Conservation (phyloP, 2,113 vertebrate species). For the Channa argus region DNA sequence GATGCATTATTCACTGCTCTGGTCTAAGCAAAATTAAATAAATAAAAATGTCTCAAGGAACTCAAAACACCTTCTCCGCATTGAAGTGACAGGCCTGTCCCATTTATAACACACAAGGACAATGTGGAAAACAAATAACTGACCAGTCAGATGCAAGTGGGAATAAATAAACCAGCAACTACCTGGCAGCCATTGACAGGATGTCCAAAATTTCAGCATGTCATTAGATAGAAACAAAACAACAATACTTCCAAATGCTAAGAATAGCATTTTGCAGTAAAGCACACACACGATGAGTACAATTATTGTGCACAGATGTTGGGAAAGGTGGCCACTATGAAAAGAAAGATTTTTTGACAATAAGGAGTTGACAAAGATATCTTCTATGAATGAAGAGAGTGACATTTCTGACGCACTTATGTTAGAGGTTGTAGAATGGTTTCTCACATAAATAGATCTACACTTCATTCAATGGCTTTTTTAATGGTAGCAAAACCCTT, state of each 20-base stretch:
- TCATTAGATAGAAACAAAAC: constrained; percentile 13
- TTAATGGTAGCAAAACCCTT: constrained; percentile 53
- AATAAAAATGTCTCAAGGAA: constrained; percentile 79
- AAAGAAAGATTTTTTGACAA: constrained; percentile 5
- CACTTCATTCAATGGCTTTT: constrained; percentile 10
- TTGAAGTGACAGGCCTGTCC: constrained; percentile 79
- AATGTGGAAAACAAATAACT: constrained; percentile 76
- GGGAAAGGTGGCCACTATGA: constrained; percentile 10
- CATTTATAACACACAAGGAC: constrained; percentile 79
- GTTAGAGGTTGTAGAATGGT: background rate
- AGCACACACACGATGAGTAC: constrained; percentile 13
- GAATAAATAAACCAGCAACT: constrained; percentile 65
- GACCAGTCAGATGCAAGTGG: constrained; percentile 65
- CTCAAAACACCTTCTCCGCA: constrained; percentile 72
- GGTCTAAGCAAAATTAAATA: constrained; percentile 69
- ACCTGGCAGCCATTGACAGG: constrained; percentile 50
- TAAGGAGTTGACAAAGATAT: constrained; percentile 7
- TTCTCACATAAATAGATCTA: background rate
- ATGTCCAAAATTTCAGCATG: constrained; percentile 48
- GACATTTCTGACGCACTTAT: background rate
- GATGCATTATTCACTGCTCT: constrained; percentile 80
- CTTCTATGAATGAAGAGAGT: background rate
- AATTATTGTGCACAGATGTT: constrained; percentile 13
- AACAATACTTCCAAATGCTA: constrained; percentile 16
- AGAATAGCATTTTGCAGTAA: constrained; percentile 21